These are phyloP conservation scores for Melipona beecheii DNA, from an alignment of 2,888 invertebrate genomes.

Conservation along the genomic window DNA sequence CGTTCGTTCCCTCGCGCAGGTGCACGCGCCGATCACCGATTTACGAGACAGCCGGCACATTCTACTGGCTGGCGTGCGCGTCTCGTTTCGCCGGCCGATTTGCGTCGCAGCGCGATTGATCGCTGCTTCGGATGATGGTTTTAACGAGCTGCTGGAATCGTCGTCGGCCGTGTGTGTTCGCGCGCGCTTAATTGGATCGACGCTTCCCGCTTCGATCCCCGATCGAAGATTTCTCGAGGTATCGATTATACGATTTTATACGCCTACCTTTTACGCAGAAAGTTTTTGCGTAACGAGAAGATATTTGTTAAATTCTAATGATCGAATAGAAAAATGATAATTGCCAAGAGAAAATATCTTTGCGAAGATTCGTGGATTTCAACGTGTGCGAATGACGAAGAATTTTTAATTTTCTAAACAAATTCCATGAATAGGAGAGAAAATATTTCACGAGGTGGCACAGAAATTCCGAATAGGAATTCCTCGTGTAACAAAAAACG, in stretches of 20 bases:
- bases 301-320: too few species aligned
- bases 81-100: background rate
- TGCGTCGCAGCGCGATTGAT: constrained; percentile 2
- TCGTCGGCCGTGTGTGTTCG: background rate
- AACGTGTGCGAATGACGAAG: too few species aligned
- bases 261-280: too few species aligned
- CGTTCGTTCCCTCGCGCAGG: constrained; percentile 33
- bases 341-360: too few species aligned
- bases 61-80: too few species aligned
- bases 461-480: background rate
- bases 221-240: too few species aligned
- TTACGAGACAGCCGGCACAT: constrained; percentile 9
- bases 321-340: too few species aligned
- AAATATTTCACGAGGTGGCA: background rate
- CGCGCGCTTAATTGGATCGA: background rate
- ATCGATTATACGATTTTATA: too few species aligned
- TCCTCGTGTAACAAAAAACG: background rate
- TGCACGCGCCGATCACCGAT: constrained; percentile 28
- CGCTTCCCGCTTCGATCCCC: background rate
- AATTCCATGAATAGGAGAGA: background rate
- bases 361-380: too few species aligned
- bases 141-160: background rate
- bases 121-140: background rate
- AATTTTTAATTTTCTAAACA: too few species aligned
- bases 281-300: too few species aligned